Evolutionary conservation across 2,888 invertebrate species (phyloP).

Genomic region (Baronia brevicornis): DNA sequence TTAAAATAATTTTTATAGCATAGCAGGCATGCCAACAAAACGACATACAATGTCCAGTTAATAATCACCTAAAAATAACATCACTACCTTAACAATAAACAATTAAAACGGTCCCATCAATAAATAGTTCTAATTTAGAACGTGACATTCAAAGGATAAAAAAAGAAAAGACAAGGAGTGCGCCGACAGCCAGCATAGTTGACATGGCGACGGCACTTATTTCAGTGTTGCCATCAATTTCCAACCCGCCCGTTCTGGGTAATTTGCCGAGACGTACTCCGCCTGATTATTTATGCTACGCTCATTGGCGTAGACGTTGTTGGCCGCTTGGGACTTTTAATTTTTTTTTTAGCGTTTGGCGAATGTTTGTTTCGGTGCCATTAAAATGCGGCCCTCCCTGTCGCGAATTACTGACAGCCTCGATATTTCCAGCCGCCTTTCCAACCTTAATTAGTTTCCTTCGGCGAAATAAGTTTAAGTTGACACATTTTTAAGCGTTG

Average conservation of each 20-base stretch:
- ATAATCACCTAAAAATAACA: background rate
- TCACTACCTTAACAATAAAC: conserved; percentile 1
- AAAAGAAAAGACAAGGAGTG: conserved; percentile 4
- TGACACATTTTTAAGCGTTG: too few relatives aligned
- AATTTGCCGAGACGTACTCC: conserved; percentile 54
- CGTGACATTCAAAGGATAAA: conserved; percentile 3
- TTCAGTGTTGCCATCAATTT: conserved; percentile 20
- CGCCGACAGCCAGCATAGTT: conserved; percentile 20
- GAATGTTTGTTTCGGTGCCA: conserved; percentile 11
- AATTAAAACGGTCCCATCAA: conserved; percentile 5
- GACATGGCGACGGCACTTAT: conserved; percentile 31
- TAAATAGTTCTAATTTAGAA: conserved; percentile 11
- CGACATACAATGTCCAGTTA: too few relatives aligned
- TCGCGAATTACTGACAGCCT: conserved; percentile 6
- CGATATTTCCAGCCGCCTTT: conserved; percentile 7
- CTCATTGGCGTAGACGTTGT: conserved; percentile 47
- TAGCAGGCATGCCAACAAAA: too few relatives aligned
- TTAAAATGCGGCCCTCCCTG: conserved; percentile 1
- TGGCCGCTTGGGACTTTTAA: conserved; percentile 11
- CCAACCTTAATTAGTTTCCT: too few relatives aligned
- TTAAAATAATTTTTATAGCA: too few relatives aligned
- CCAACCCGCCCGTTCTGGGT: conserved; percentile 52
- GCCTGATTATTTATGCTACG: conserved; percentile 59
- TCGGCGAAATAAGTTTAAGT: too few relatives aligned
- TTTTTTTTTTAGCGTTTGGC: conserved; percentile 8